Conservation (phyloP, 2,113 vertebrate species). For the Bubalus kerabau region DNA sequence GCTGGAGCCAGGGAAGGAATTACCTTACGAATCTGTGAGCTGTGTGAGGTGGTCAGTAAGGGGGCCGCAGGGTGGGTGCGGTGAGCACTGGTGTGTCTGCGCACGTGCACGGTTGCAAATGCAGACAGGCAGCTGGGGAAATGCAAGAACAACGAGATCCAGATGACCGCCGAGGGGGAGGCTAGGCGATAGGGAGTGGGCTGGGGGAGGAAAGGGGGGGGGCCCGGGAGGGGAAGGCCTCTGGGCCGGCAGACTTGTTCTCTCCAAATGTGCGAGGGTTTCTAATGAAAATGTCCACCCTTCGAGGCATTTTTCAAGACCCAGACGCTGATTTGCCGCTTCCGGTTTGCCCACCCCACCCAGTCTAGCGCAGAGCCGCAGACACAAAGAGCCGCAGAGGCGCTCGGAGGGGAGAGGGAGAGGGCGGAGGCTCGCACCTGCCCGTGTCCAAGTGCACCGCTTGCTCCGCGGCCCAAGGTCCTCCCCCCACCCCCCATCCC, state of each 20-base stretch:
- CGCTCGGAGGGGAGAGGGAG: not conserved
- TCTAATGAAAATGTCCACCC: slow-evolving; percentile 45
- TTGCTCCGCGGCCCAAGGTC: not conserved
- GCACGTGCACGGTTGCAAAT: not conserved
- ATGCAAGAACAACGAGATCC: slow-evolving; percentile 47
- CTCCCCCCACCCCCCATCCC: not conserved
- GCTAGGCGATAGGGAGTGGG: not conserved
- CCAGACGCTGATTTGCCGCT: slow-evolving; percentile 37
- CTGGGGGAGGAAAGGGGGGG: not conserved
- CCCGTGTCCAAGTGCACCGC: not conserved
- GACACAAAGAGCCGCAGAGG: slow-evolving; percentile 65
- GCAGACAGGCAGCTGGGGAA: slow-evolving; percentile 39
- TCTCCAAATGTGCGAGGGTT: slow-evolving; percentile 17
- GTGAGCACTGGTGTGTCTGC: not conserved
- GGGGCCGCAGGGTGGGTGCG: not conserved
- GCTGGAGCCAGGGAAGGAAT: not conserved
- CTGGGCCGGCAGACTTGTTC: not conserved
- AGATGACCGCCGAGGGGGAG: slow-evolving; percentile 52
- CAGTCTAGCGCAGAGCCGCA: slow-evolving; percentile 57
- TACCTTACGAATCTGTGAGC: not conserved
- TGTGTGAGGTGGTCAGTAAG: slow-evolving; percentile 2
- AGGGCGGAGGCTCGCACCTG: slow-evolving; percentile 28
- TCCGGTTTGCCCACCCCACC: slow-evolving; percentile 45
- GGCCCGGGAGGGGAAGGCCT: not conserved
- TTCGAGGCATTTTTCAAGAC: slow-evolving; percentile 59